A percentile compares a stretch with the other conserved stretches of the same genome.
phyloP scores from a whole-genome alignment of 2,113 vertebrate species.

The Sciurus niger region DNA sequence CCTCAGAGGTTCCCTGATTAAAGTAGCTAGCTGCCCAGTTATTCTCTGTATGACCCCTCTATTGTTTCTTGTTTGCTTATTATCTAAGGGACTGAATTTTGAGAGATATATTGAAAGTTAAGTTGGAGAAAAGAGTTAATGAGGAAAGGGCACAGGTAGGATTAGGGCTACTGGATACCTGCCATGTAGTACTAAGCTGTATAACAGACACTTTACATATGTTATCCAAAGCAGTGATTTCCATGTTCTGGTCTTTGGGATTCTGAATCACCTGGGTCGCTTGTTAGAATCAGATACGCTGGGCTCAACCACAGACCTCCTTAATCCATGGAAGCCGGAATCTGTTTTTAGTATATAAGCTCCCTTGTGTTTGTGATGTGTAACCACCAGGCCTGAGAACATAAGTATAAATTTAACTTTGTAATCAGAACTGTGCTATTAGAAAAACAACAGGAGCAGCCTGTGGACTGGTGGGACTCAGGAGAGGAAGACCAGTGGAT shows the following conservation, averaged over 20 bases:
- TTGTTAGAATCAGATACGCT: slow-evolving; percentile 15
- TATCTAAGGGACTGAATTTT: slow-evolving; percentile 4
- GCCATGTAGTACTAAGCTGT: neutral
- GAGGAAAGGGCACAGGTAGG: neutral
- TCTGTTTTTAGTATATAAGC: neutral
- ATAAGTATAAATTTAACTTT: neutral
- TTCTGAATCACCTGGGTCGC: slow-evolving; percentile 39
- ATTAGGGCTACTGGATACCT: neutral
- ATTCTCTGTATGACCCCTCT: neutral
- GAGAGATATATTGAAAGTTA: neutral
- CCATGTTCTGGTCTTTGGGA: neutral
- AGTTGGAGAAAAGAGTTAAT: neutral
- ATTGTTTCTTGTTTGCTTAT: neutral
- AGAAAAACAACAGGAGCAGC: neutral
- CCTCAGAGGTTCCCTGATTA: neutral
- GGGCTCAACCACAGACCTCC: neutral
- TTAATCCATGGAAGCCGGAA: neutral
- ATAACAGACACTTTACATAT: neutral
- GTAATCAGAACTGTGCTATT: neutral
- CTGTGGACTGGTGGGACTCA: neutral
- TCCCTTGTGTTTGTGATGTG: neutral
- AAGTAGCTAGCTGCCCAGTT: neutral
- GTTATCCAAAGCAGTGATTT: neutral
- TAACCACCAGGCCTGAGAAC: neutral
- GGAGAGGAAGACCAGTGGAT: neutral